Evolutionary conservation across 2,888 invertebrate genomes (phyloP).

Genomic region (Urechis unicinctus): DNA sequence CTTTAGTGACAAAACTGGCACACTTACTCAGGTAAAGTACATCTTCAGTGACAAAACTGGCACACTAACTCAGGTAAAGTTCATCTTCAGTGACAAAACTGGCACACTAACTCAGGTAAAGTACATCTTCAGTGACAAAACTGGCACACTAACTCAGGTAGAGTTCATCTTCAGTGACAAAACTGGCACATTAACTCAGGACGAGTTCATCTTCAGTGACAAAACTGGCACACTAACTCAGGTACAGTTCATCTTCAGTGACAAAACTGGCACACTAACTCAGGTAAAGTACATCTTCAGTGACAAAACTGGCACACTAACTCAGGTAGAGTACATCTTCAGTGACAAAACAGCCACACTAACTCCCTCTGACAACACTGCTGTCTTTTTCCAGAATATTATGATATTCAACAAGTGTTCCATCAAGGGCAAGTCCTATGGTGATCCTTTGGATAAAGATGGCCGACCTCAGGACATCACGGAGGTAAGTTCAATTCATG

Average conservation of each 20-base stretch:
- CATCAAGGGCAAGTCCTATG: conserved; percentile 84
- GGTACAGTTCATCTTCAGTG: conserved; percentile 98
- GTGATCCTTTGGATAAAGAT: conserved; percentile 78
- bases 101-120: conserved; percentile 89
- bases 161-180: conserved; percentile 99
- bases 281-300: conserved; percentile 90
- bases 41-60: conserved; percentile 89
- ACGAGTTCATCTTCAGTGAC: conserved; percentile 88
- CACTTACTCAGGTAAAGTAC: conserved; percentile 82
- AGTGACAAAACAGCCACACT: conserved; percentile 99
- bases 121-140: conserved; percentile 89
- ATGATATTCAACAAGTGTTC: conserved; percentile 99
- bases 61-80: conserved; percentile 86
- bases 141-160: conserved; percentile 80
- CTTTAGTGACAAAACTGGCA: conserved; percentile 99
- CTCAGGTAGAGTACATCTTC: conserved; percentile 98
- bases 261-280: conserved; percentile 97
- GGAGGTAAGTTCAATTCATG: conserved; percentile 59
- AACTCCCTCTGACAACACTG: too few species aligned
- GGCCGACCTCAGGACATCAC: conserved; percentile 81
- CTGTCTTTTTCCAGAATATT: conserved; percentile 66
- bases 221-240: conserved; percentile 77
- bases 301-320: conserved; percentile 70
- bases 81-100: conserved; percentile 98
- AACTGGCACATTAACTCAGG: conserved; percentile 92